Base-by-base conservation (phyloP, 2,888 invertebrate species). In the Caradrina clavipalpis region DNA sequence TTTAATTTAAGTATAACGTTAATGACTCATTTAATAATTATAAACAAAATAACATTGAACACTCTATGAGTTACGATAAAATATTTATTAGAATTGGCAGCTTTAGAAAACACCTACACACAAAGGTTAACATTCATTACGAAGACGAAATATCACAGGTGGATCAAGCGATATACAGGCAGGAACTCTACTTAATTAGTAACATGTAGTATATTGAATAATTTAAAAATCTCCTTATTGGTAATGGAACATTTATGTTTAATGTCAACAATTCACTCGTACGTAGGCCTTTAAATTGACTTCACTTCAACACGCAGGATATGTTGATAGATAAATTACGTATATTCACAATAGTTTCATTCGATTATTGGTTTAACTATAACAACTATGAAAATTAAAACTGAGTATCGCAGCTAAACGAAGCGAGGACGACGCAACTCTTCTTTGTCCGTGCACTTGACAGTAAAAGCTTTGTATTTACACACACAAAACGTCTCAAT, bases 381-480 rank as follows among this genome's bases (percentile, higher is more conserved):
- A 89, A 92, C 89, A 93, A 91, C 90, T 90, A 87, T 88, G 82
- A 83, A 83, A 77, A 86, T 88, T 88, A 87, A 85, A 83, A 90
- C 91, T 87, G 85, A 88, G 85, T 89, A 89, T 87, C 83, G 84
- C 83, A 85, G 85, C 76, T 83, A 85, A 90, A 90, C 88, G 89
- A 84, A 90, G 88, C 86, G 81, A 87, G 86, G 87, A 88, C 87
- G 89, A 87, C 88, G 89, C 86, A 86, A 89, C 90, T 92, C 91
- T 94, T 92, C 96, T 96, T 95, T 95, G 96, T 96, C 94, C 95
- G 94, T 93, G 94, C 94, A 95, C 95, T 94, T 93, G 94, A 94
- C 87, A 95, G 93, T 91, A 95, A 92, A 90, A 95, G 94, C 93
- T 95, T 95, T 91, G 95, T 95, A 95, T 95, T 95, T 93, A 96